These are phyloP conservation scores for Eustalomyia histrio DNA, from an alignment of 2,888 invertebrate genomes.

Conservation along the genomic window DNA sequence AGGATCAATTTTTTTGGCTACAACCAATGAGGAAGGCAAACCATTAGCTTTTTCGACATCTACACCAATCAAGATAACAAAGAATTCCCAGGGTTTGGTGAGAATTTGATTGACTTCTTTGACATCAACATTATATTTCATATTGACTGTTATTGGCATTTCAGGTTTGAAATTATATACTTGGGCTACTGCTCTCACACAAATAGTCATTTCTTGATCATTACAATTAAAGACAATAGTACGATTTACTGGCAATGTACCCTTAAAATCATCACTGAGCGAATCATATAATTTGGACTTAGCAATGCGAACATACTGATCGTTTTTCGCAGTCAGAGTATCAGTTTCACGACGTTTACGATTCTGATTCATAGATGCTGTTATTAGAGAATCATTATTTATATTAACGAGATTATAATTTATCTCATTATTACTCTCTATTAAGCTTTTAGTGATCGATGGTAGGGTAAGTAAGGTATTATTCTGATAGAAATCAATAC, in stretches of 20 bases:
- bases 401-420: slow-evolving; percentile 69
- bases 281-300: slow-evolving; percentile 73
- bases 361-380: slow-evolving; percentile 68
- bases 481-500: slow-evolving; percentile 75
- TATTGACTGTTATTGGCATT: slow-evolving; percentile 73
- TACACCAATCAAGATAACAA: slow-evolving; percentile 75
- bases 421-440: slow-evolving; percentile 59
- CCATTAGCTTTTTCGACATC: slow-evolving; percentile 74
- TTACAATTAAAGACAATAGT: slow-evolving; percentile 79
- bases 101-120: slow-evolving; percentile 78
- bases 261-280: slow-evolving; percentile 75
- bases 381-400: slow-evolving; percentile 69
- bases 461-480: slow-evolving; percentile 72
- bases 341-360: slow-evolving; percentile 71
- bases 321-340: slow-evolving; percentile 71
- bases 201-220: slow-evolving; percentile 74
- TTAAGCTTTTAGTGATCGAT: slow-evolving; percentile 32
- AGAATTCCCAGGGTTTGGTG: slow-evolving; percentile 78
- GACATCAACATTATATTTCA: slow-evolving; percentile 76
- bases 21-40: slow-evolving; percentile 69
- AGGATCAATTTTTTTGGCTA: slow-evolving; percentile 75
- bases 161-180: slow-evolving; percentile 76
- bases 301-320: slow-evolving; percentile 75
- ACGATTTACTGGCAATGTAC: slow-evolving; percentile 76
- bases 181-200: slow-evolving; percentile 75